Evolutionary conservation across 2,888 invertebrate genomes (phyloP).

Genomic region (Euphydryas editha): DNA sequence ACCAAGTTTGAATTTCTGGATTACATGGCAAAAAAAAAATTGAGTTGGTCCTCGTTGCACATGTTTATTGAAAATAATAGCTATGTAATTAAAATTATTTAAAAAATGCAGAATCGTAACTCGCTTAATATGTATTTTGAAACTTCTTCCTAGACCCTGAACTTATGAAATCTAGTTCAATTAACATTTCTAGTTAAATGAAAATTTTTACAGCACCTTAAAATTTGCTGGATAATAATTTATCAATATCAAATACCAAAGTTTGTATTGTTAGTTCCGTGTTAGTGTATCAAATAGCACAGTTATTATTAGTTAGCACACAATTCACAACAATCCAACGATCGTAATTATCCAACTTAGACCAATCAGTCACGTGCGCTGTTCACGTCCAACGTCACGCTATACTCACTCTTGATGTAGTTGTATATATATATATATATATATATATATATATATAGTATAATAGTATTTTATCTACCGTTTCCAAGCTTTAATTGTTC

Average conservation of each 20-base stretch:
- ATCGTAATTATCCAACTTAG: constrained; percentile 48
- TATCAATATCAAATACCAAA: not conserved
- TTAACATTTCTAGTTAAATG: too few species aligned
- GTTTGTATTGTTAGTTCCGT: not conserved
- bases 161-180: too few species aligned
- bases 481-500: constrained; percentile 10
- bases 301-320: not conserved
- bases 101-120: too few species aligned
- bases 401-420: constrained; percentile 45
- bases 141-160: too few species aligned
- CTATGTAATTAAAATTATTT: too few species aligned
- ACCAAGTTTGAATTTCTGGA: not conserved
- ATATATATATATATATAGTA: not conserved
- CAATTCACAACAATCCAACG: constrained; percentile 13
- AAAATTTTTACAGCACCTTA: too few species aligned
- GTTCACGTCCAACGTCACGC: constrained; percentile 69
- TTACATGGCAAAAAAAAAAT: too few species aligned
- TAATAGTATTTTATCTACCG: constrained; percentile 3
- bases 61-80: too few species aligned
- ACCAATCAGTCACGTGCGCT: constrained; percentile 59
- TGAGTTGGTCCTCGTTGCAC: too few species aligned
- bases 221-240: too few species aligned
- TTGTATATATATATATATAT: constrained; percentile 16
- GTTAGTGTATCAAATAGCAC: not conserved
- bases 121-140: too few species aligned